Percentiles rank a stretch among this genome's conserved stretches.
These are phyloP conservation scores for Drosophila insularis DNA, from an alignment of 1,140 invertebrate genomes.

Conservation along the genomic window DNA sequence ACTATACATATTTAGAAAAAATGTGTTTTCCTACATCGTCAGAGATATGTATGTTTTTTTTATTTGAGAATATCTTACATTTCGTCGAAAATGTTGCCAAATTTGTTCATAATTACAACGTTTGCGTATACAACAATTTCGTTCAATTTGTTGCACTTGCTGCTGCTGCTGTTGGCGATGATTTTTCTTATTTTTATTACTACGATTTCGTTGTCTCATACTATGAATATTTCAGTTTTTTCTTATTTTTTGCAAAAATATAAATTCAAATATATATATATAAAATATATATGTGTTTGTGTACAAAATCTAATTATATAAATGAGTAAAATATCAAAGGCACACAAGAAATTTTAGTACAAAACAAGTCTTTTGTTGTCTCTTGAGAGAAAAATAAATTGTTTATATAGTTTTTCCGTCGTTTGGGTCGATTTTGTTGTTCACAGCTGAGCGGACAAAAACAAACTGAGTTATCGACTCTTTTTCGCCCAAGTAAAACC, in stretches of 20 bases:
- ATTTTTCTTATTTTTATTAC: conserved; percentile 49
- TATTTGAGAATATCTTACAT: conserved; percentile 45
- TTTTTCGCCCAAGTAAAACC: neutral
- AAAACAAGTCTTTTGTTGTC: conserved; percentile 6
- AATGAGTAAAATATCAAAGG: conserved; percentile 38
- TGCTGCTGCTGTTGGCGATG: conserved; percentile 50
- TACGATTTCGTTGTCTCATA: conserved; percentile 63
- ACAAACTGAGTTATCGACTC: conserved; percentile 55
- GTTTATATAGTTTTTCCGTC: neutral
- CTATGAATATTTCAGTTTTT: conserved; percentile 41
- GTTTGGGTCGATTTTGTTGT: conserved; percentile 26
- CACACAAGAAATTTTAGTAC: conserved; percentile 22
- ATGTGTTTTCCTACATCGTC: too few species aligned
- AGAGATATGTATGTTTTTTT: too few species aligned
- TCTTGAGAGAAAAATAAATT: neutral
- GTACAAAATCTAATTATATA: conserved; percentile 64
- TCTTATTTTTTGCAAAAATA: conserved; percentile 5
- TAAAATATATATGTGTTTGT: conserved; percentile 12
- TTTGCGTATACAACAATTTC: conserved; percentile 62
- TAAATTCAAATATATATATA: conserved; percentile 14
- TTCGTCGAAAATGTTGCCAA: conserved; percentile 64
- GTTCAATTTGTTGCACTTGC: conserved; percentile 38
- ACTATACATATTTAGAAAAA: too few species aligned
- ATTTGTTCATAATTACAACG: conserved; percentile 70
- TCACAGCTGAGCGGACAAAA: conserved; percentile 59